Conservation (phyloP, 1,140 invertebrate genomes). For the Protaetia brevitarsis region DNA sequence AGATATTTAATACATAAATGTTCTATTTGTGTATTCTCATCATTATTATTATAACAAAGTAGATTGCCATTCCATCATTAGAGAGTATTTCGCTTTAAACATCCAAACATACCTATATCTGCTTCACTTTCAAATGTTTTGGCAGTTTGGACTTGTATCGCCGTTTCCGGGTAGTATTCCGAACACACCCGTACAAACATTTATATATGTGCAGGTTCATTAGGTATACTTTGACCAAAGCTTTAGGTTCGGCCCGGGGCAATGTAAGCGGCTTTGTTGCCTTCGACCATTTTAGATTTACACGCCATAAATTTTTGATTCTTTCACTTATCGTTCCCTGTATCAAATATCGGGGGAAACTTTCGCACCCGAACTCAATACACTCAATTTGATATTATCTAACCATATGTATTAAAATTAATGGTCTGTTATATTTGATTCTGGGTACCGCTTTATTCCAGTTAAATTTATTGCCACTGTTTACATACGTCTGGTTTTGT, state of each 20-base stretch:
- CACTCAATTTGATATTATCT: conserved; percentile 21
- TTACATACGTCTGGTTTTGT: no score
- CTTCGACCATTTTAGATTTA: conserved; percentile 26
- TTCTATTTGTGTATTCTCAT: no score
- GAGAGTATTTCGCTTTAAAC: no score
- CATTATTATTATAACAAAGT: no score
- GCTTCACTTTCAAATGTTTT: background rate
- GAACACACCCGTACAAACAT: background rate
- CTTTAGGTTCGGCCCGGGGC: conserved; percentile 20
- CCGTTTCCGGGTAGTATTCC: background rate
- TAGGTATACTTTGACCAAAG: conserved; percentile 28
- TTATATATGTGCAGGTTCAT: conserved; percentile 18
- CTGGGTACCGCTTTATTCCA: background rate
- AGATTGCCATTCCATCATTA: no score
- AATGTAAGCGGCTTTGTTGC: conserved; percentile 27
- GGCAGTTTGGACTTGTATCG: background rate
- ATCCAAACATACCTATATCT: no score
- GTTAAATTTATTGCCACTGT: no score
- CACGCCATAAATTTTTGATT: conserved; percentile 30
- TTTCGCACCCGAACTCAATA: conserved; percentile 3
- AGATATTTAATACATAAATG: no score
- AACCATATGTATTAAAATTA: conserved; percentile 19
- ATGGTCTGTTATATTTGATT: conserved; percentile 4
- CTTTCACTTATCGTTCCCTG: conserved; percentile 23
- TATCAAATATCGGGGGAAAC: background rate